A percentile compares a stretch with the other conserved stretches of the same genome.
Evolutionary conservation across 2,888 invertebrate species (phyloP).

Genomic region (Ophioninae sp.): DNA sequence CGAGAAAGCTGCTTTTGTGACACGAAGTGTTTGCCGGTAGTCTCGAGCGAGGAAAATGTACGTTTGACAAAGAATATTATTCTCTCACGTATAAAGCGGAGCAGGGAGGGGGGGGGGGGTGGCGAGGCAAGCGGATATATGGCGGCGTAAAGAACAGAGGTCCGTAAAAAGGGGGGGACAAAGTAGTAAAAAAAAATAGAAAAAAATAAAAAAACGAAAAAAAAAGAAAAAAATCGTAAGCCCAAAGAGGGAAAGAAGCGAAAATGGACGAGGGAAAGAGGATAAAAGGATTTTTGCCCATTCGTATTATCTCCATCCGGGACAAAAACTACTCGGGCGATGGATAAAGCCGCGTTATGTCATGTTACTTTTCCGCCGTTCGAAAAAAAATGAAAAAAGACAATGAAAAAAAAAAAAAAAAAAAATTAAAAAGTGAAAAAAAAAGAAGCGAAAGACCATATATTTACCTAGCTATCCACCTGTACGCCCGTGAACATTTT

Average conservation of each 20-base stretch:
- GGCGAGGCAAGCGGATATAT: conserved; percentile 28
- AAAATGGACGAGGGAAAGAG: conserved; percentile 40
- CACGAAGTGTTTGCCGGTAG: conserved; percentile 5
- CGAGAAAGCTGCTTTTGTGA: conserved; percentile 28
- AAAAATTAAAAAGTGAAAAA: no score
- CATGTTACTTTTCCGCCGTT: conserved; percentile 40
- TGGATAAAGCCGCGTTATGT: conserved; percentile 57
- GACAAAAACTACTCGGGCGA: conserved; percentile 55
- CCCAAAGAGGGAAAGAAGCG: conserved; percentile 20
- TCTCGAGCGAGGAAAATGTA: conserved; percentile 3
- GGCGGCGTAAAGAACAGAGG: conserved; percentile 11
- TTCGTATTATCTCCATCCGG: conserved; percentile 55
- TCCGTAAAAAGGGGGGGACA: not conserved
- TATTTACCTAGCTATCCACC: conserved; percentile 35
- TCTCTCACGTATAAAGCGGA: conserved; percentile 27
- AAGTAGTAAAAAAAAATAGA: no score
- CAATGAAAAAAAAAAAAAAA: no score
- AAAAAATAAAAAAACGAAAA: conserved; percentile 30
- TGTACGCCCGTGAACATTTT: conserved; percentile 34
- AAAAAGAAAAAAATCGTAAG: no score
- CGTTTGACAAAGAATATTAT: conserved; percentile 50
- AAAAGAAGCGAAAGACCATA: conserved; percentile 49
- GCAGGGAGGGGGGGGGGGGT: not conserved
- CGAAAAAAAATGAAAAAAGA: no score
- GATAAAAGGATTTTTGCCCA: conserved; percentile 57